Base-by-base conservation (phyloP, 2,113 vertebrate species). In the Ancistrus triradiatus region DNA sequence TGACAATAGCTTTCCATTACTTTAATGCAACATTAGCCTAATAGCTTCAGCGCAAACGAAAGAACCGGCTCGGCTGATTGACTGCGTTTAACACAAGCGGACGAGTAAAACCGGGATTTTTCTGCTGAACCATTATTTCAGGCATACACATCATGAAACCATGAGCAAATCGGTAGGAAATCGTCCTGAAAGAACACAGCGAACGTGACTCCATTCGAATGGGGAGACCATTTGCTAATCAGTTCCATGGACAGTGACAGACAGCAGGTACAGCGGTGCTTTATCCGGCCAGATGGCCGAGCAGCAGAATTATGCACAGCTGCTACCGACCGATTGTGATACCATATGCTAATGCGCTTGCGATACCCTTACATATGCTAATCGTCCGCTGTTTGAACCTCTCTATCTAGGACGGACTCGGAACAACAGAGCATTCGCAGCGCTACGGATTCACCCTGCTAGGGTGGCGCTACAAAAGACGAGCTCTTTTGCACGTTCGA, bases 291-390 rank as follows among this genome's bases (percentile, higher is more conserved):
- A 35, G 58, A 33, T 10, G 25, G 25, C n/a, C n/a, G n/a, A 60
- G 58, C 42, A n/a, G 58, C 42, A 35, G 18, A 43, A 21, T 25
- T 31, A 27, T 43, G 38, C 38, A 58, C 55, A 58, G 15, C 55
- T 58, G 24, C 15, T 58, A 17, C 21, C 14, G 8, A 27, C 24
- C 11, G 55, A 43, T 58, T 43, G 24, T 3, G 24, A 43, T 27
- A 24, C 37, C 17, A 13, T 21, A 47, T 21, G 21, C n/a, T 46
- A 47, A 46, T 42, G n/a, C n/a, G 38, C 38, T 15, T 42, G 4
- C n/a, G 14, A 42, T 14, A 15, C n/a, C 11, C 38, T 42, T 42
- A 15, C 14, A 42, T 42, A 42, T 42, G 38, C 38, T 42, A 42
- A 42, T 42, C 38, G 14, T 8, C 9, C 14, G 35, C 35, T 37